A percentile compares a stretch with the other conserved stretches of the same genome.
Evolutionary conservation across 2,888 invertebrate genomes (phyloP).

Genomic region (Drosophila anceps): DNA sequence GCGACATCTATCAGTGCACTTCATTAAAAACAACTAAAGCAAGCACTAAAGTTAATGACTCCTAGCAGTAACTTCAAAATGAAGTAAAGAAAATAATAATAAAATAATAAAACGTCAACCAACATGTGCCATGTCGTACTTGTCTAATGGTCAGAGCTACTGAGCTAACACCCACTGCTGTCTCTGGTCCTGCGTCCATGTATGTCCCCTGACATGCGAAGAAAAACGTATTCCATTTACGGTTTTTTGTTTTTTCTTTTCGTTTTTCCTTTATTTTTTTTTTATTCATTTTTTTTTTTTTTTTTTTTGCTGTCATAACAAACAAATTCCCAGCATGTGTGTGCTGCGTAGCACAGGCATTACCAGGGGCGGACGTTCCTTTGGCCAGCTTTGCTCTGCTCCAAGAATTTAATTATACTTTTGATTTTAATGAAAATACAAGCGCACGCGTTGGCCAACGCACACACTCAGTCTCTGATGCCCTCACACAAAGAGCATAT

Average conservation of each 20-base stretch:
- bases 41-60: constrained; percentile 48
- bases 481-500: constrained; percentile 13
- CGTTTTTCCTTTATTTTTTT: constrained; percentile 27
- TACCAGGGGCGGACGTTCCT: constrained; percentile 24
- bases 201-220: constrained; percentile 35
- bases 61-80: constrained; percentile 46
- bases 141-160: constrained; percentile 50
- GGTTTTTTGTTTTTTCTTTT: constrained; percentile 25
- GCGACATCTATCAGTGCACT: constrained; percentile 52
- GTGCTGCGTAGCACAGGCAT: constrained; percentile 27
- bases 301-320: constrained; percentile 68
- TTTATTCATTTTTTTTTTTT: neutral
- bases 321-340: constrained; percentile 73
- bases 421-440: constrained; percentile 73
- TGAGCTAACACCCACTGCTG: constrained; percentile 7
- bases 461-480: constrained; percentile 11
- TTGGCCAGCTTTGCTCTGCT: constrained; percentile 48
- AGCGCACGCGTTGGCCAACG: constrained; percentile 24
- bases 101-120: constrained; percentile 12
- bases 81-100: constrained; percentile 16
- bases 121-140: constrained; percentile 39
- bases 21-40: constrained; percentile 54
- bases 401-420: constrained; percentile 75
- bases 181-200: constrained; percentile 6
- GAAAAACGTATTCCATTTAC: constrained; percentile 48